phyloP scores from a whole-genome alignment of 2,888 invertebrate genomes.

The Diaphora mendica region DNA sequence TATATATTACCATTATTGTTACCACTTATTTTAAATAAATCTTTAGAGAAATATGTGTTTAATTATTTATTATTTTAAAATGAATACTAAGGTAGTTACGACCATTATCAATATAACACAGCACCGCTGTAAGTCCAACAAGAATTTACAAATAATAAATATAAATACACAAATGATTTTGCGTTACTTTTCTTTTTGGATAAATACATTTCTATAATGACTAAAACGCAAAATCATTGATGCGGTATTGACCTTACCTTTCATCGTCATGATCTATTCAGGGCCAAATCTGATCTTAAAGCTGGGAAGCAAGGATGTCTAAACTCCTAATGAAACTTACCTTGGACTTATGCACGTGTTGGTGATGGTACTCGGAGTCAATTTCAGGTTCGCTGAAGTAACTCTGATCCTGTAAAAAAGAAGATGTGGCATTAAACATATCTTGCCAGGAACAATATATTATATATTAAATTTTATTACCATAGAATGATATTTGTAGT shows the following conservation, averaged over 20 bases:
- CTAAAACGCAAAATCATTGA: slow-evolving; percentile 2
- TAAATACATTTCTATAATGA: not conserved
- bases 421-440: not conserved
- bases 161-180: not conserved
- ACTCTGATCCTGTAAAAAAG: slow-evolving; percentile 89
- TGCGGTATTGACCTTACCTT: slow-evolving; percentile 17
- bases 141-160: not conserved
- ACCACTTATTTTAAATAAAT: slow-evolving; percentile 62
- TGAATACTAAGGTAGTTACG: not conserved
- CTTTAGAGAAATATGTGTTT: slow-evolving; percentile 18
- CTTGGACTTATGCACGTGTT: slow-evolving; percentile 97
- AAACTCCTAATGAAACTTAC: slow-evolving; percentile 82
- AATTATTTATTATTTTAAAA: not conserved
- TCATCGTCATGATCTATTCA: not conserved
- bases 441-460: not conserved
- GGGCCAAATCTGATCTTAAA: not conserved
- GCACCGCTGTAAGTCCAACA: not conserved
- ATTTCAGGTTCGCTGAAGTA: slow-evolving; percentile 98
- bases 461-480: too few relatives aligned
- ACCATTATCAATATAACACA: not conserved
- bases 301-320: not conserved
- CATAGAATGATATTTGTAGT: too few relatives aligned
- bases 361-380: slow-evolving; percentile 96
- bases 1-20: slow-evolving; percentile 61
- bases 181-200: too few relatives aligned